Percentiles rank a stretch among this genome's conserved stretches.
These are phyloP conservation scores for Pimpla rufipes DNA, from an alignment of 2,888 invertebrate genomes.

Conservation along the genomic window DNA sequence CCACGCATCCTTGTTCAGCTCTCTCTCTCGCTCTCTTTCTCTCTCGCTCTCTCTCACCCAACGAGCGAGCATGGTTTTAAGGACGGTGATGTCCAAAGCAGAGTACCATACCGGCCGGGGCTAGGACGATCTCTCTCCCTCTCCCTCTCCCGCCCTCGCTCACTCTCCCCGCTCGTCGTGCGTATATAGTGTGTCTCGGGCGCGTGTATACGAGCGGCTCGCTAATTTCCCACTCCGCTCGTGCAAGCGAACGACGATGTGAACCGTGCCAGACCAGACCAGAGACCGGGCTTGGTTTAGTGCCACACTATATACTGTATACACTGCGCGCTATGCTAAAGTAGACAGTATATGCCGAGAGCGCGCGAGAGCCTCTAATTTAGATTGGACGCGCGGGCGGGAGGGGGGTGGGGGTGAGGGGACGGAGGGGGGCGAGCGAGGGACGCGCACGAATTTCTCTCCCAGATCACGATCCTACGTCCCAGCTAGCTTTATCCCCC, in stretches of 20 bases:
- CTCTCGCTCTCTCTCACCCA: too few species aligned
- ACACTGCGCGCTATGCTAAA: constrained; percentile 23
- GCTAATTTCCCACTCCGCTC: constrained; percentile 75
- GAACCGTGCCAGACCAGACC: constrained; percentile 51
- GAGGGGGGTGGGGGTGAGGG: too few species aligned
- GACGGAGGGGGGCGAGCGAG: constrained; percentile 60
- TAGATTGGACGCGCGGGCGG: constrained; percentile 66
- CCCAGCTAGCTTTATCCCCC: constrained; percentile 33
- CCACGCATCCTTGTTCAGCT: constrained; percentile 29
- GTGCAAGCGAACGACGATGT: constrained; percentile 65
- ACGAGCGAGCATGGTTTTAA: constrained; percentile 14
- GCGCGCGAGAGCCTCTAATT: constrained; percentile 70
- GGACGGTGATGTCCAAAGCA: constrained; percentile 44
- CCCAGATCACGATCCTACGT: constrained; percentile 68
- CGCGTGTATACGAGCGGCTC: constrained; percentile 64
- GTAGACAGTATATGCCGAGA: constrained; percentile 37
- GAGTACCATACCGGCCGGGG: constrained; percentile 1
- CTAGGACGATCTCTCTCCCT: neutral
- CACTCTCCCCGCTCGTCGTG: constrained; percentile 31
- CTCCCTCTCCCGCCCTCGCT: too few species aligned
- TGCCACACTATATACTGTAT: constrained; percentile 42
- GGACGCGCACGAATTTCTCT: constrained; percentile 70
- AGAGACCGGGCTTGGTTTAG: constrained; percentile 61
- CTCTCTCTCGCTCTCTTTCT: too few species aligned
- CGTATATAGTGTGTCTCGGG: constrained; percentile 42